These are phyloP conservation scores for Drosophila kepulauana DNA, from an alignment of 1,140 invertebrate genomes.

Conservation along the genomic window DNA sequence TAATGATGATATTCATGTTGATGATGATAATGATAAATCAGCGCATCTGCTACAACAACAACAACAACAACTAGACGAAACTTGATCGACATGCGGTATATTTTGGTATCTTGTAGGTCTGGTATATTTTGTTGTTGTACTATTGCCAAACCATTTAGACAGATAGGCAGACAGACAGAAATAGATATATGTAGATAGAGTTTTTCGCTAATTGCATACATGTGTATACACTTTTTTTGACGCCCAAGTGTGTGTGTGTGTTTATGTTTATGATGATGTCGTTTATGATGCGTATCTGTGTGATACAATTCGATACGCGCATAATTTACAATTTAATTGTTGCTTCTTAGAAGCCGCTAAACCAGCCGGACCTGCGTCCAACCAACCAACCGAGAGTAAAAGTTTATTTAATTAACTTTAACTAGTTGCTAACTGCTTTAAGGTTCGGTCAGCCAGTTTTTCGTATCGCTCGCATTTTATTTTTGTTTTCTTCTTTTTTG, in stretches of 20 bases:
- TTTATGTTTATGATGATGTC: background rate
- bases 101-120: slow-evolving; percentile 9
- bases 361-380: slow-evolving; percentile 15
- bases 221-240: background rate
- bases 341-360: slow-evolving; percentile 38
- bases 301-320: slow-evolving; percentile 30
- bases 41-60: slow-evolving; percentile 38
- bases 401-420: slow-evolving; percentile 48
- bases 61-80: background rate
- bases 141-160: slow-evolving; percentile 37
- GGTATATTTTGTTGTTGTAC: background rate
- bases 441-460: slow-evolving; percentile 25
- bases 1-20: slow-evolving; percentile 3
- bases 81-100: slow-evolving; percentile 10
- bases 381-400: slow-evolving; percentile 36
- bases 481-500: too few species aligned
- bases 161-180: too few species aligned
- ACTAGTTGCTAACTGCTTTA: slow-evolving; percentile 50
- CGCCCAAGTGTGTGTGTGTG: background rate
- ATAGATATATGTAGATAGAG: slow-evolving; percentile 11
- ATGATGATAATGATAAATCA: slow-evolving; percentile 45
- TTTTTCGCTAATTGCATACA: slow-evolving; percentile 41
- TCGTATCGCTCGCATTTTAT: slow-evolving; percentile 1
- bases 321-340: slow-evolving; percentile 41
- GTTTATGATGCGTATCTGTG: background rate